Conservation (phyloP, 2,113 vertebrate genomes). For the Oreotrochilus melanogaster region DNA sequence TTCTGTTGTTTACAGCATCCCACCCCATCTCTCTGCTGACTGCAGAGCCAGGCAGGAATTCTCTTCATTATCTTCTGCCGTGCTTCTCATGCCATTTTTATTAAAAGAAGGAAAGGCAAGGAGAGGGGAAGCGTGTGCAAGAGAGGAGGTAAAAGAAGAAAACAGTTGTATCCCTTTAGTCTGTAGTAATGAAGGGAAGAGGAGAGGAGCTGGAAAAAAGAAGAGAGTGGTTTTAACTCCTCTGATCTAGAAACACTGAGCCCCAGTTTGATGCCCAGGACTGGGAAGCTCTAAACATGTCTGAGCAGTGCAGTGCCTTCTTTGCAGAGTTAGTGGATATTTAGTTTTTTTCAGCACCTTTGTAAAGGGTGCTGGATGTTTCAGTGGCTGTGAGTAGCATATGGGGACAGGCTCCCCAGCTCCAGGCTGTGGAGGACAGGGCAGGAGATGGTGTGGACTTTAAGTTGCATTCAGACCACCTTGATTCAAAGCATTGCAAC, state of each 20-base stretch:
- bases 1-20: constrained; percentile 68
- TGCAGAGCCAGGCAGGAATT: constrained; percentile 64
- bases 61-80: constrained; percentile 64
- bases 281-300: neutral
- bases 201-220: neutral
- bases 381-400: accelerated
- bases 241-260: accelerated
- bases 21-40: neutral
- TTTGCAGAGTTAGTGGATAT: neutral
- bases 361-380: neutral
- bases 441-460: neutral
- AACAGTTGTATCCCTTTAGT: neutral
- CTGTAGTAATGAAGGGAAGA: neutral
- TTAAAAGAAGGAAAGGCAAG: constrained; percentile 43
- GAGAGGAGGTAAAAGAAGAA: neutral
- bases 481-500: neutral
- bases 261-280: accelerated
- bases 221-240: neutral
- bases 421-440: accelerated
- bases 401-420: neutral
- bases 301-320: neutral
- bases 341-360: neutral
- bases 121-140: neutral
- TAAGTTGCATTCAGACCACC: neutral
- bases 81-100: constrained; percentile 64